Base-by-base conservation (phyloP, 2,888 invertebrate genomes). In the Ophion obscuratus region DNA sequence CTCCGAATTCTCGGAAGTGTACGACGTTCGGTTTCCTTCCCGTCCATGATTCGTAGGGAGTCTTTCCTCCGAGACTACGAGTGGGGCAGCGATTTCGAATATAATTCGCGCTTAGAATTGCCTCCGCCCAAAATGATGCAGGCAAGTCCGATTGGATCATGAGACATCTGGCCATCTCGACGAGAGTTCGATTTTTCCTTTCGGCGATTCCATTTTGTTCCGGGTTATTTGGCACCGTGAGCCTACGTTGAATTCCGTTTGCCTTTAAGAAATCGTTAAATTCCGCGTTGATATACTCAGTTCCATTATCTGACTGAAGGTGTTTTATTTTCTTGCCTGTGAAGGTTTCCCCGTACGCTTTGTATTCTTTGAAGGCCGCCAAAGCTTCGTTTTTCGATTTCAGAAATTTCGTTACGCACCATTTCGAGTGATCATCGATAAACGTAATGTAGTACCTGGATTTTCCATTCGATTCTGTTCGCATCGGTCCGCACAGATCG, bases 401-500 rank as follows among this genome's bases (percentile, higher is more conserved):
- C 0, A 90, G 24, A 17, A 88, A 78, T 17, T 76, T 59, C 2
- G 85, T 75, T 70, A 85, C 86, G 27, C 87, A 79, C 86, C 87
- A 89, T 53, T 88, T 78, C 1, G 83, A 71, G 70, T 36, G 47
- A 66, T 90, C 88, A 73, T 90, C 88, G 10, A 88, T 89, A 61
- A 89, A 89, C 17, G 88, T 87, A 3, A 88, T 76, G 57, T 84
- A 85, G 77, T 89, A 89, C 59, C 47, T 68, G 9, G 86, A 47
- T 71, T 76, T 74, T 27, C 87, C 88, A 17, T 67, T 53, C 2
- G 88, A 88, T 66, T 78, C 70, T 2, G 66, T 62, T 11, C 84
- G 78, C 67, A 86, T 83, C 6, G 89, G 88, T 7, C 88, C 89
- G 17, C 83, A 81, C 5, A 89, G 87, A 59, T 89, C 88, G 1